These are phyloP conservation scores for Molossus alvarezi DNA, from an alignment of 2,797 vertebrate species.

Conservation along the genomic window DNA sequence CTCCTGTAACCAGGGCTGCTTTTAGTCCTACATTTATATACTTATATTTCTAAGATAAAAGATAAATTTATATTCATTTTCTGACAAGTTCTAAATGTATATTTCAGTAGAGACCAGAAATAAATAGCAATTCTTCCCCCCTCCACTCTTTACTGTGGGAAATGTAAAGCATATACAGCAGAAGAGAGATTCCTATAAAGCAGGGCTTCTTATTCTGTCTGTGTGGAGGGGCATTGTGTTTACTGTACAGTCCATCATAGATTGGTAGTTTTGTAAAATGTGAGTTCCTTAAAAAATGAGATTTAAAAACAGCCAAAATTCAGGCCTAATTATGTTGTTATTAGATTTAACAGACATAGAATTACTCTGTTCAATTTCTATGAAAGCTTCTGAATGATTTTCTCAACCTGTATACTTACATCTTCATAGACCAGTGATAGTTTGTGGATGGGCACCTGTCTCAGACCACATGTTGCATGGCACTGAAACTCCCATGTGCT, in stretches of 20 bases:
- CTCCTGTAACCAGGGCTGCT: neutral
- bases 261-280: conserved; percentile 32
- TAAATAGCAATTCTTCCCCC: neutral
- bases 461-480: neutral
- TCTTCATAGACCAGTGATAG: neutral
- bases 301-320: conserved; percentile 42
- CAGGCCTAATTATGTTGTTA: conserved; percentile 10
- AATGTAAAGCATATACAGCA: neutral
- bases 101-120: conserved; percentile 26
- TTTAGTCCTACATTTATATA: neutral
- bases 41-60: neutral
- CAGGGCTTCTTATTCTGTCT: neutral
- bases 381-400: neutral
- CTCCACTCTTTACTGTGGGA: neutral
- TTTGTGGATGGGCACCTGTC: neutral
- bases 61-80: neutral
- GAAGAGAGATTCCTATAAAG: neutral
- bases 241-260: neutral
- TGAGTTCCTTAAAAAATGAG: conserved; percentile 40
- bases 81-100: neutral
- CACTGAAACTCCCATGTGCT: too few species aligned
- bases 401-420: neutral
- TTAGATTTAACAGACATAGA: neutral
- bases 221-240: neutral
- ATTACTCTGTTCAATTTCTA: neutral